Percentiles rank a stretch among this genome's conserved stretches.
phyloP scores from a whole-genome alignment of 2,797 vertebrate species.

The Masticophis lateralis region DNA sequence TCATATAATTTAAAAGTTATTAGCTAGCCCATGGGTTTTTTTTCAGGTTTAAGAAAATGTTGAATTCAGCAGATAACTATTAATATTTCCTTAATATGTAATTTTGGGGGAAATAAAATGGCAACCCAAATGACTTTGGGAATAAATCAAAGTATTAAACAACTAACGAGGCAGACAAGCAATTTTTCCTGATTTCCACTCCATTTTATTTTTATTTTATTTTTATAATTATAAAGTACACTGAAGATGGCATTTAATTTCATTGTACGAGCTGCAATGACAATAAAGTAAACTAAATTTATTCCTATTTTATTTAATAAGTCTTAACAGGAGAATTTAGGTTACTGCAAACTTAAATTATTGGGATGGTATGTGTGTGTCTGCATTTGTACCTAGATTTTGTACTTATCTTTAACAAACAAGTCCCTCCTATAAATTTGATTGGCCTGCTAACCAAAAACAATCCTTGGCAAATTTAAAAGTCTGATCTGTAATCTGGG shows the following conservation, averaged over 20 bases:
- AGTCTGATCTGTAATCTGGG: neutral
- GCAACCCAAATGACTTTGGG: neutral
- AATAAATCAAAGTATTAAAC: conserved; percentile 48
- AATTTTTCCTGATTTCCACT: conserved; percentile 33
- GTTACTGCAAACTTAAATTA: neutral
- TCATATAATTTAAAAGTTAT: conserved; percentile 2
- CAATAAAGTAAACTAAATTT: neutral
- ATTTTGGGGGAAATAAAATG: neutral
- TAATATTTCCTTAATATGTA: conserved; percentile 26
- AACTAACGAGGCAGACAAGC: neutral
- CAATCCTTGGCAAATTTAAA: neutral
- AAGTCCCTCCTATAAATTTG: neutral
- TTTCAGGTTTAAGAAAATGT: conserved; percentile 31
- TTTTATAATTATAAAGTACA: too few relatives aligned
- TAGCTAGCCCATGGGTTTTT: neutral
- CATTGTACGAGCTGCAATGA: too few relatives aligned
- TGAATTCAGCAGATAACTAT: conserved; percentile 25
- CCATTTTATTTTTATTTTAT: conserved; percentile 37
- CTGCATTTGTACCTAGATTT: neutral
- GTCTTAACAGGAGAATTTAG: conserved; percentile 22
- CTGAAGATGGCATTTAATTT: too few relatives aligned
- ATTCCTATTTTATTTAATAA: conserved; percentile 31
- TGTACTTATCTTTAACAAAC: neutral
- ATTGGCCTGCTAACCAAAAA: neutral
- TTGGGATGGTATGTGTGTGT: neutral